Evolutionary conservation across 2,113 vertebrate species (phyloP).

Genomic region (Elephas maximus): DNA sequence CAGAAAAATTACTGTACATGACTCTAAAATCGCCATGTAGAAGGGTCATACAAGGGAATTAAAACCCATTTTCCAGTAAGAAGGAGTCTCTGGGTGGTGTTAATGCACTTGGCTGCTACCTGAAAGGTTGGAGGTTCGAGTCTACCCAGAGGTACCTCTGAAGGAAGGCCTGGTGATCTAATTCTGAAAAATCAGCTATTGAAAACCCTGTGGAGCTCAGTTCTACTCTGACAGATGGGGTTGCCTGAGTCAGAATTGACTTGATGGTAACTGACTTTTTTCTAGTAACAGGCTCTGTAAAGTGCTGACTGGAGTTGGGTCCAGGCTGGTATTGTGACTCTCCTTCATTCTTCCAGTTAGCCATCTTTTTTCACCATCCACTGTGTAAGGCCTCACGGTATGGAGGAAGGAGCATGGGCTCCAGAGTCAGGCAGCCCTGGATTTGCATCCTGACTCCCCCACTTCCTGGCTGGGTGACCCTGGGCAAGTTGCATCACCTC

Average conservation of each 20-base stretch:
- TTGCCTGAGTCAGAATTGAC: not conserved
- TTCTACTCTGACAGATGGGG: not conserved
- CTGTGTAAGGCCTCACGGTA: rapidly evolving
- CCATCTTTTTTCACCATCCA: not conserved
- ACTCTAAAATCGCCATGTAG: not conserved
- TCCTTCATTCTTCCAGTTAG: not conserved
- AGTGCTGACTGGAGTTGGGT: not conserved
- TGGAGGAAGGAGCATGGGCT: not conserved
- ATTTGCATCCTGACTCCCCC: not conserved
- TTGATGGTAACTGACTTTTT: too few relatives aligned
- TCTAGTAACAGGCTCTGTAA: not conserved
- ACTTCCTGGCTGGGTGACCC: conserved; percentile 25
- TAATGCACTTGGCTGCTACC: not conserved
- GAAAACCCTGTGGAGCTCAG: not conserved
- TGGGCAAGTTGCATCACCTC: not conserved
- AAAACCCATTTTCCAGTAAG: not conserved
- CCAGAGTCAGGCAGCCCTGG: not conserved
- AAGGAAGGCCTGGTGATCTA: not conserved
- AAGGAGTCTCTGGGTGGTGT: not conserved
- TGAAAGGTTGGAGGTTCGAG: not conserved
- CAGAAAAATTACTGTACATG: not conserved
- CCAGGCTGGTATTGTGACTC: not conserved
- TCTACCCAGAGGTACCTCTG: not conserved
- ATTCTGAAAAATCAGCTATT: not conserved
- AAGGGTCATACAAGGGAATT: not conserved